Evolutionary conservation across 2,797 vertebrate species (phyloP), one percentile per base, ranked within the genome.

Genomic region (Eulemur rubriventer): DNA sequence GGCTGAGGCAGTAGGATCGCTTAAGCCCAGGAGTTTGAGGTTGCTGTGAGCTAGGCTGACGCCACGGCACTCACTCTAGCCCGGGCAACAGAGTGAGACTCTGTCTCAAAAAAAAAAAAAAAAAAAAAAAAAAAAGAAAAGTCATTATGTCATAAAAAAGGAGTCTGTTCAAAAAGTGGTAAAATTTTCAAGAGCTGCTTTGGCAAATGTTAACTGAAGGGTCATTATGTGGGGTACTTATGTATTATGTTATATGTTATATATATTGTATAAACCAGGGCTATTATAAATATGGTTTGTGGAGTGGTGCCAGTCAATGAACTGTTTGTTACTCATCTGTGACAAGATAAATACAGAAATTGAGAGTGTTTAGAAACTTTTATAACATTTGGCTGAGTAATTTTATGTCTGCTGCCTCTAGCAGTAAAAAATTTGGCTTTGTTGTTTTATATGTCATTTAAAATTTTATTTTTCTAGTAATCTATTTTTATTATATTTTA

Each of bases 141-240:
- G 90, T 91, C 12, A 9, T 83, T 61, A 65, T 87, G n/a, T 91
- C n/a, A 79, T 89, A 88, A 93, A 93, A 96, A 92, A 87, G 48
- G 73, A 85, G 33, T 82, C 85, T 96, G 72, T 80, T 97, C 67
- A 93, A 95, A 93, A 93, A 30, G 52, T 81, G 24, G 38, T 67
- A 78, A 61, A 55, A 76, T 95, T 97, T 97, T 93, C 46, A 89
- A 97, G 89, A 80, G 38, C 52, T 79, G n/a, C 67, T 93, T 91
- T 94, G 89, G 50, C 57, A 83, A 96, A 95, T 63, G 75, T 85
- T 97, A 91, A 94, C 46, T 48, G 33, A 94, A 89, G 78, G 85
- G 52, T 57, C 48, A 48, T 87, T 94, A 75, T 79, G 79, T 83
- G 91, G 94, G 73, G 75, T 95, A 81, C 83, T 83, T 89, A 72